Base-by-base conservation (phyloP, 92 coral and sea anemone species). In the Scolanthus callimorphus region DNA sequence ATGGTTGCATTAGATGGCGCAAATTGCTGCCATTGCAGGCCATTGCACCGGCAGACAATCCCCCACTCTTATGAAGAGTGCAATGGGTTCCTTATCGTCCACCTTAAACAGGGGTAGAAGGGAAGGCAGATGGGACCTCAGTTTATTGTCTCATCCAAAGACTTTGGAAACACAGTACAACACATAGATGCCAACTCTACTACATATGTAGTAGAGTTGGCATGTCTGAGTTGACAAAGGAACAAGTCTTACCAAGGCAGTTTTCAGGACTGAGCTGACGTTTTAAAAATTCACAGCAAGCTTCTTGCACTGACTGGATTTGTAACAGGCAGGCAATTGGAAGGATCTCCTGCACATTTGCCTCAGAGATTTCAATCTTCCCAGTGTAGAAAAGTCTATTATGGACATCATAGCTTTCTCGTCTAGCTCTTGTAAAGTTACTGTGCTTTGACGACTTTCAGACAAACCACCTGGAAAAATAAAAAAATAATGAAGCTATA, bases 181-280 rank as follows among this genome's bases (percentile, higher is more conserved):
- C n/a, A n/a, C n/a, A n/a, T n/a, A n/a, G n/a, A n/a, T n/a, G n/a
- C n/a, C n/a, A n/a, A n/a, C n/a, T n/a, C n/a, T n/a, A n/a, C n/a
- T n/a, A n/a, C n/a, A n/a, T n/a, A n/a, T n/a, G n/a, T n/a, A n/a
- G n/a, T n/a, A n/a, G n/a, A n/a, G n/a, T n/a, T n/a, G 41, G 41
- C 41, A 34, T 34, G 41, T 34, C 41, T 34, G 41, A 34, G 41
- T 34, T 6, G n/a, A n/a, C n/a, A n/a, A n/a, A n/a, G n/a, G n/a
- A n/a, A n/a, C 6, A 34, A 44, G 57, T 37, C 95, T 59, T 52
- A 94, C 99, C 99, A 13, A 94, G 73, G 56, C 99, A 94, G 57
- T 94, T 94, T 29, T 94, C 99, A 13, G 91, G 85, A 50, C 86
- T 94, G 0, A 94, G 95, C 28, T 94, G 96, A 25, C 99, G 69